Evolutionary conservation across 2,113 vertebrate genomes (phyloP).

Genomic region (Trinectes maculatus): DNA sequence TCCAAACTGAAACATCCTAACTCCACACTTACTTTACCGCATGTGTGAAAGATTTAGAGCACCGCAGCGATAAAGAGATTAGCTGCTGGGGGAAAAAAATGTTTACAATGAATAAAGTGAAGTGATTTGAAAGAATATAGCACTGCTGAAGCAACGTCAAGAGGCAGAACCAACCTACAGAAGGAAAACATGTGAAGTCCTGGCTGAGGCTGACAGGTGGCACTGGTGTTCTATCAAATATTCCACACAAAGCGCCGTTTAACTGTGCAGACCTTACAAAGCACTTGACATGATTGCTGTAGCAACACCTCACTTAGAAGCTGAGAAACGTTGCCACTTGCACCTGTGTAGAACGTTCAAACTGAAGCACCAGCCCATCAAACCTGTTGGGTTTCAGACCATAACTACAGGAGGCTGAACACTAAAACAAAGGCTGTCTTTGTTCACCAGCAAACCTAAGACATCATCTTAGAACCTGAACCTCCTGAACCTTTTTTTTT

Average conservation of each 20-base stretch:
- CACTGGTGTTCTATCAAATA: slow-evolving; percentile 71
- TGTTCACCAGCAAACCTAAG: neutral
- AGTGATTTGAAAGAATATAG: too few relatives aligned
- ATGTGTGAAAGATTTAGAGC: too few relatives aligned
- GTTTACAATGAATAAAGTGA: too few relatives aligned
- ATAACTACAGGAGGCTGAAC: neutral
- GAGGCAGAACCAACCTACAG: neutral
- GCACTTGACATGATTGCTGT: slow-evolving; percentile 1
- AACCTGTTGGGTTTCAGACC: neutral
- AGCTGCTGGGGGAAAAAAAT: too few relatives aligned
- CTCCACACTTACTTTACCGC: too few relatives aligned
- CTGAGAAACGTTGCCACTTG: neutral
- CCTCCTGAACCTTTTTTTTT: neutral
- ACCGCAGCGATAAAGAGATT: too few relatives aligned
- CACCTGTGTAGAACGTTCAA: neutral
- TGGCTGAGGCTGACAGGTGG: slow-evolving; percentile 70
- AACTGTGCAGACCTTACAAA: slow-evolving; percentile 11
- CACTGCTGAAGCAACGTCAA: neutral
- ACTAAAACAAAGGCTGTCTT: neutral
- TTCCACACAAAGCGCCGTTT: neutral
- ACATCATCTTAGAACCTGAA: neutral
- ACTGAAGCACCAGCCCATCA: neutral
- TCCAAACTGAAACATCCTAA: too few relatives aligned
- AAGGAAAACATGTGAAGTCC: slow-evolving; percentile 22
- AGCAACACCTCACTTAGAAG: slow-evolving; percentile 4